phyloP scores from a whole-genome alignment of 2,888 invertebrate genomes.

The Drosophila rellima region DNA sequence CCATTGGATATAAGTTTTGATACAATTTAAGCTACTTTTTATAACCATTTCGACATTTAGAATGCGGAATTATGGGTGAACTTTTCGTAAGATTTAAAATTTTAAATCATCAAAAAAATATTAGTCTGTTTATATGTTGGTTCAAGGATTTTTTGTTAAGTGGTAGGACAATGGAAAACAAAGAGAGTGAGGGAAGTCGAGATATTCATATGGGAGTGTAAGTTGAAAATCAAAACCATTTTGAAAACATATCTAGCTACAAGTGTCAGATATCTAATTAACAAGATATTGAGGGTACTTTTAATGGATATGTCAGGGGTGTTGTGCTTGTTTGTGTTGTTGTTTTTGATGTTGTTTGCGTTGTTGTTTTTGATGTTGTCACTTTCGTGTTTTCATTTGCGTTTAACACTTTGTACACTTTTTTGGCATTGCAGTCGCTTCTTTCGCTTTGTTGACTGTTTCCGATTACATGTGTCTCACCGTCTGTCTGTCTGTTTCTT shows the following conservation, averaged over 20 bases:
- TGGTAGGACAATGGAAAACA: background rate
- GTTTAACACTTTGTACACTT: constrained; percentile 30
- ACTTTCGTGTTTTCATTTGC: constrained; percentile 39
- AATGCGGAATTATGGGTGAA: too few relatives aligned
- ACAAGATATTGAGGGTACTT: constrained; percentile 4
- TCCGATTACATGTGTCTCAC: constrained; percentile 39
- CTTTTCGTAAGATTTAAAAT: too few relatives aligned
- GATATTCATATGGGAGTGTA: too few relatives aligned
- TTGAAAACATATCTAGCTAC: constrained; percentile 6
- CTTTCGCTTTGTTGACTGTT: constrained; percentile 44
- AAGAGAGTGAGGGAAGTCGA: background rate
- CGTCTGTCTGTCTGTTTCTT: background rate
- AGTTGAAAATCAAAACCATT: background rate
- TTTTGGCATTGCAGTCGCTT: constrained; percentile 52
- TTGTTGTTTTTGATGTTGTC: constrained; percentile 14
- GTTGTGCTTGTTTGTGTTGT: background rate
- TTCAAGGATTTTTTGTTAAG: too few relatives aligned
- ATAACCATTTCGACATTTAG: too few relatives aligned
- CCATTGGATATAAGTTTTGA: too few relatives aligned
- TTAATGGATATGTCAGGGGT: constrained; percentile 16
- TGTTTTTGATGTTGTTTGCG: constrained; percentile 1
- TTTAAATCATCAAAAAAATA: too few relatives aligned
- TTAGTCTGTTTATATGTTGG: too few relatives aligned
- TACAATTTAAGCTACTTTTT: too few relatives aligned
- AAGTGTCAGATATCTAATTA: constrained; percentile 5